These are phyloP conservation scores for Ennomos fuscantarius DNA, from an alignment of 2,888 invertebrate genomes.

Conservation along the genomic window DNA sequence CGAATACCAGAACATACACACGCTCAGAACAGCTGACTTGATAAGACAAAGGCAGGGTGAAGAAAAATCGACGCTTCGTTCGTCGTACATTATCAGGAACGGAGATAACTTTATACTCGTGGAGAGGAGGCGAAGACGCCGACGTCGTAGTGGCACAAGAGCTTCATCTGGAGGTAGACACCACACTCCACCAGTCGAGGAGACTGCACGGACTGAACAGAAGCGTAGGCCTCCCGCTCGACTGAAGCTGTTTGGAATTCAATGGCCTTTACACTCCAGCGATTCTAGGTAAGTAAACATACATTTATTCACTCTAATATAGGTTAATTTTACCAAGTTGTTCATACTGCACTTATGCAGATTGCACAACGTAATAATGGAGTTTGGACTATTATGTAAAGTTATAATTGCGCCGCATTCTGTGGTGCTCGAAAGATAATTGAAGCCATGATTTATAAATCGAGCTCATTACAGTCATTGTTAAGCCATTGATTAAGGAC, in stretches of 20 bases:
- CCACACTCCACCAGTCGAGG: slow-evolving; percentile 78
- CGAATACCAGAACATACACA: slow-evolving; percentile 82
- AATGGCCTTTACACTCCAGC: slow-evolving; percentile 83
- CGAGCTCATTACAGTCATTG: no score
- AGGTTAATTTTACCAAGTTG: slow-evolving; percentile 33
- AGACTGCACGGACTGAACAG: slow-evolving; percentile 71
- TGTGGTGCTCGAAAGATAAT: not conserved
- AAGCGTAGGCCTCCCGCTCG: slow-evolving; percentile 80
- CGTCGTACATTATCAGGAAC: slow-evolving; percentile 81
- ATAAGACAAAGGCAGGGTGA: slow-evolving; percentile 81
- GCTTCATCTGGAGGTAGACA: slow-evolving; percentile 78
- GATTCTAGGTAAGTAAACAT: slow-evolving; percentile 75
- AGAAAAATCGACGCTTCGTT: slow-evolving; percentile 79
- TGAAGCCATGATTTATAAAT: not conserved
- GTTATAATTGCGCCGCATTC: not conserved
- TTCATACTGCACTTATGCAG: no score
- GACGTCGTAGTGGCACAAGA: slow-evolving; percentile 78
- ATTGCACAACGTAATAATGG: slow-evolving; percentile 1
- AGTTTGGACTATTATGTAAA: not conserved
- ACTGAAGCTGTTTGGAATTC: slow-evolving; percentile 80
- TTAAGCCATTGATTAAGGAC: no score
- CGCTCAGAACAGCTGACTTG: slow-evolving; percentile 81
- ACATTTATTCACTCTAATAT: slow-evolving; percentile 35
- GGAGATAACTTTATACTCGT: slow-evolving; percentile 82
- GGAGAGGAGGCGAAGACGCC: slow-evolving; percentile 74